Base-by-base conservation (phyloP, 2,797 vertebrate genomes). In the Hirundo rustica region DNA sequence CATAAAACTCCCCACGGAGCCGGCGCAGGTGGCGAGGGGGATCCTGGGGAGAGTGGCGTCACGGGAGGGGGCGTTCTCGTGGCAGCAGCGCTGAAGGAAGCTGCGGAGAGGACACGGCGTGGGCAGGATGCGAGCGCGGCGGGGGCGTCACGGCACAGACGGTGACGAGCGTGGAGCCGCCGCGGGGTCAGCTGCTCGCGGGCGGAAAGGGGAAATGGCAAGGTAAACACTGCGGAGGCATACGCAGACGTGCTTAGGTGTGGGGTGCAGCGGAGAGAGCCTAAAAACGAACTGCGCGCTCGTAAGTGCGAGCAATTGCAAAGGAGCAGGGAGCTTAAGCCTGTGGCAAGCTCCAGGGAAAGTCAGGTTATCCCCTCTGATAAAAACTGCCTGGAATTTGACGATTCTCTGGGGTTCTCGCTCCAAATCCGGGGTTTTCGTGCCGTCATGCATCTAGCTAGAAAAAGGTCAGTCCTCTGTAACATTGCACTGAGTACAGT, bases 1-100 rank as follows among this genome's bases (percentile, higher is more conserved):
- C 5, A 4, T 0, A 2, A 34, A 6, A 15, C 8, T 9, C 29
- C 5, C 12, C 1, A 0, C 0, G 7, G 50, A 34, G n/a, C 25
- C 1, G 7, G 48, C 0, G 0, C 18, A 27, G 32, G 66, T 20
- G 47, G 8, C 21, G 20, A 4, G 32, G 53, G 58, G 51, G 10
- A 50, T 9, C 32, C 62, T 5, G 47, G 51, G 4, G 77, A 1
- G 18, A 72, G 60, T 1, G 9, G 81, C 5, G 22, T 30, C 78
- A 57, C 50, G 29, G 60, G 6, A 22, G 40, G 10, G 9, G 13
- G 42, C 30, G 16, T 30, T n/a, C 87, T 51, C 1, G 0, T 2
- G 19, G 53, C 5, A 1, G 53, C 55, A 4, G 61, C 0, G 34
- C 26, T 2, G 1, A 6, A 23, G 90, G 90, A 95, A 95, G 90